Base-by-base conservation (phyloP, 2,113 vertebrate genomes). In the Gallinago undulata region DNA sequence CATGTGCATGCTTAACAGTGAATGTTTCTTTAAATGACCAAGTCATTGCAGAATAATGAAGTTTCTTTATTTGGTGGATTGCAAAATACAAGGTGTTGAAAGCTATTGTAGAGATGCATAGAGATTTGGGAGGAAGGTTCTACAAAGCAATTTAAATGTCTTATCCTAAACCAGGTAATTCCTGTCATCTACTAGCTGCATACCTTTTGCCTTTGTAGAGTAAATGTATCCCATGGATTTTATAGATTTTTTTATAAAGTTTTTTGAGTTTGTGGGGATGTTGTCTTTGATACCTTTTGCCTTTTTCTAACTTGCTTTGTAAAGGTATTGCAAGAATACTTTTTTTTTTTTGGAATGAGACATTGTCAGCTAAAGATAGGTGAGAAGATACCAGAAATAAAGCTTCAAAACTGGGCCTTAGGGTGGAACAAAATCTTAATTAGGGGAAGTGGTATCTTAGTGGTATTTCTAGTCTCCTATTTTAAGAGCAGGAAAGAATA, bases 1-100 rank as follows among this genome's bases (percentile, higher is more conserved):
- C 96, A 92, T 96, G 93, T 95, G 79, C 89, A 84, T 92, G 93
- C 57, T 96, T 53, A 78, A 28, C 30, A 66, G 57, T 68, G 86
- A 93, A 70, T 35, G 77, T 73, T 18, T n/a, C 67, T 89, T 92
- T 69, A 84, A 94, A 56, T 59, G 2, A 62, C 30, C 3, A 23
- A 53, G 23, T 45, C 81, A 11, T 87, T 93, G 48, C 69, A 76
- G 4, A 82, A 30, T 57, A 80, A 69, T 39, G 35, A 77, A 45
- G 37, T 68, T 86, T 88, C 33, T 70, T 23, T 45, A 10, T 10
- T 10, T 66, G 33, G 33, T 79, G 57, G 37, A 37, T 79, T 80
- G 45, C 63, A 84, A 53, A 35, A 16, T 27, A 43, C 6, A 25
- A 19, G 11, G 7, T 6, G 2, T 68, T 70, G 53, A 72, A 92